Evolutionary conservation across 2,113 vertebrate genomes (phyloP), one percentile per base, ranked within the genome.

Genomic region (Equus quagga): DNA sequence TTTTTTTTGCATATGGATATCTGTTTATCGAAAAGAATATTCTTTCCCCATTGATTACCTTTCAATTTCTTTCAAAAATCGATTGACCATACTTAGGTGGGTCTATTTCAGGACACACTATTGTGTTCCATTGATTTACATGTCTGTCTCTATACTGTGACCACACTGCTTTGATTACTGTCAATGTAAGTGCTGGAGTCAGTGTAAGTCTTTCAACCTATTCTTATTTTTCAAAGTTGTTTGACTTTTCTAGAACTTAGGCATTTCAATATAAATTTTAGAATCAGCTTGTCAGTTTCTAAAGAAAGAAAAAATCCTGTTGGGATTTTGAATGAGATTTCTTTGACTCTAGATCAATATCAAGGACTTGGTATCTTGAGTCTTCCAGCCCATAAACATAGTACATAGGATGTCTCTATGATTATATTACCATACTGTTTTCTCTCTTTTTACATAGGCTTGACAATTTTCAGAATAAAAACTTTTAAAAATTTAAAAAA

Each of bases 61-160:
- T 89, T 85, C 86, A 80, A n/a, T 28, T 65, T 70, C 41, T 60
- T 80, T 96, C 46, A 65, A 44, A 72, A 96, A 56, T 84, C n/a
- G 88, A 10, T 96, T 51, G 24, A 83, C 33, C 44, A 17, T 80
- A 21, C 5, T 14, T 54, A 13, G 89, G 36, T 84, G 23, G 3
- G 24, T 78, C 41, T 70, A 4, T 83, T 79, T 49, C 4, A 33
- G 62, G 56, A 51, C 54, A 36, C 36, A 49, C 56, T 83, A 36
- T 64, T 62, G 69, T 80, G 46, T 65, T 73, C 17, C 33, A 14
- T 44, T 79, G 33, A 41, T 41, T 7, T 31, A 3, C 89, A 41
- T 64, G 17, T 80, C n/a, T 62, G 1, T 88, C 21, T 56, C 0
- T 92, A 70, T 23, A 65, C 11, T 17, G 49, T 51, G 79, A 8